These are phyloP conservation scores for Noctua janthe DNA, from an alignment of 2,888 invertebrate species.

Conservation along the genomic window DNA sequence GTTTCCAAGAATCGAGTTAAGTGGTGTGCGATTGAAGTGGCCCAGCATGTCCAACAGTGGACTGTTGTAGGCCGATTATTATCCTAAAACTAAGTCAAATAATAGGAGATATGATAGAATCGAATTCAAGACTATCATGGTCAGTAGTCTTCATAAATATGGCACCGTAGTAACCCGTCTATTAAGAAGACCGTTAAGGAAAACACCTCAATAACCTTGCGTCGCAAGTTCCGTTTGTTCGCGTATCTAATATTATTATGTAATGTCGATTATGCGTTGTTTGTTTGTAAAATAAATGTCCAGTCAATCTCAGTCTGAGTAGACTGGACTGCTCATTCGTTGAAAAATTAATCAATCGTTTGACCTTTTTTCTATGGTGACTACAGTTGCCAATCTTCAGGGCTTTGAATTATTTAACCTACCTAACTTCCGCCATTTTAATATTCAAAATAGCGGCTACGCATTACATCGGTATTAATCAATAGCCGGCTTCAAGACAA, in stretches of 20 bases:
- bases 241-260: conserved; percentile 27
- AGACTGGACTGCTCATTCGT: neutral
- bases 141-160: neutral
- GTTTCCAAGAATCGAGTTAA: too few relatives aligned
- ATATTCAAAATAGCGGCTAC: neutral
- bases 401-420: neutral
- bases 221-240: conserved; percentile 48
- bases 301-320: neutral
- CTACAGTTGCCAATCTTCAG: neutral
- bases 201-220: conserved; percentile 64
- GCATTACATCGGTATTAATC: neutral
- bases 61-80: too few relatives aligned
- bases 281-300: neutral
- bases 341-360: neutral
- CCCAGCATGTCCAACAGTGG: too few relatives aligned
- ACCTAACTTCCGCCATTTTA: neutral
- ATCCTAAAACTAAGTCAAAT: too few relatives aligned
- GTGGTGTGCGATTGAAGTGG: too few relatives aligned
- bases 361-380: neutral
- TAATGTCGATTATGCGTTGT: neutral
- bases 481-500: neutral
- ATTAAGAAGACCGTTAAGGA: conserved; percentile 51
- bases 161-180: conserved; percentile 20
- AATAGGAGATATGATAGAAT: too few relatives aligned
- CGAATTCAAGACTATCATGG: too few relatives aligned